phyloP scores from a whole-genome alignment of 2,888 invertebrate genomes.

The Acrobasis consociella region DNA sequence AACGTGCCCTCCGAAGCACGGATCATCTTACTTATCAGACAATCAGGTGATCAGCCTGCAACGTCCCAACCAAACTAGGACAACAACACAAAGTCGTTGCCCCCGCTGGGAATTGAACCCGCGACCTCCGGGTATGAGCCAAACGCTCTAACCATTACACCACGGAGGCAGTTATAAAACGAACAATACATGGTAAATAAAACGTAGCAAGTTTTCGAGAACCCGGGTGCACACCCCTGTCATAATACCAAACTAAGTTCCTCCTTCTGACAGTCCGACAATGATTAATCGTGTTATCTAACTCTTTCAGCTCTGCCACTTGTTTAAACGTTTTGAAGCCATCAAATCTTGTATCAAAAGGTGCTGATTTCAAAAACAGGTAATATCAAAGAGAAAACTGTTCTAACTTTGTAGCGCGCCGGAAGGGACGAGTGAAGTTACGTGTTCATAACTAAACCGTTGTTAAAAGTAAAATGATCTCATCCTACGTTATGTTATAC shows the following conservation, averaged over 20 bases:
- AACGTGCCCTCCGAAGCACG: too few species aligned
- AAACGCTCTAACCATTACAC: too few species aligned
- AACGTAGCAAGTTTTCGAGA: slow-evolving; percentile 21
- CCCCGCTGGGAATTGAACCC: too few species aligned
- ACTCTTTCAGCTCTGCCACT: slow-evolving; percentile 20
- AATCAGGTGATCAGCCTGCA: too few species aligned
- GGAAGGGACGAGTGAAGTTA: slow-evolving; percentile 1
- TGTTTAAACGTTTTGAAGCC: slow-evolving; percentile 18
- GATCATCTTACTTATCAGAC: too few species aligned
- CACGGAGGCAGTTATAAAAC: too few species aligned
- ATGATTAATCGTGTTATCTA: slow-evolving; percentile 29
- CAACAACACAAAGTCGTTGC: too few species aligned
- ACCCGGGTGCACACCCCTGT: slow-evolving; percentile 31
- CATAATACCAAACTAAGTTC: slow-evolving; percentile 32
- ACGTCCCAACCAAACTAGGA: too few species aligned
- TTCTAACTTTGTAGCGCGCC: neutral
- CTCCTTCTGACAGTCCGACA: slow-evolving; percentile 26
- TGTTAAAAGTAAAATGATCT: too few species aligned
- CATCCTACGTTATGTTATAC: too few species aligned
- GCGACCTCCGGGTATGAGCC: too few species aligned
- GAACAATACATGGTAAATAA: too few species aligned
- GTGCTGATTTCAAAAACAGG: neutral
- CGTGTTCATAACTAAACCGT: slow-evolving; percentile 20
- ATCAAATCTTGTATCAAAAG: neutral
- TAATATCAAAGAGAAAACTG: neutral